These are phyloP conservation scores for Temnothorax longispinosus DNA, from an alignment of 1,140 invertebrate genomes.

Conservation along the genomic window DNA sequence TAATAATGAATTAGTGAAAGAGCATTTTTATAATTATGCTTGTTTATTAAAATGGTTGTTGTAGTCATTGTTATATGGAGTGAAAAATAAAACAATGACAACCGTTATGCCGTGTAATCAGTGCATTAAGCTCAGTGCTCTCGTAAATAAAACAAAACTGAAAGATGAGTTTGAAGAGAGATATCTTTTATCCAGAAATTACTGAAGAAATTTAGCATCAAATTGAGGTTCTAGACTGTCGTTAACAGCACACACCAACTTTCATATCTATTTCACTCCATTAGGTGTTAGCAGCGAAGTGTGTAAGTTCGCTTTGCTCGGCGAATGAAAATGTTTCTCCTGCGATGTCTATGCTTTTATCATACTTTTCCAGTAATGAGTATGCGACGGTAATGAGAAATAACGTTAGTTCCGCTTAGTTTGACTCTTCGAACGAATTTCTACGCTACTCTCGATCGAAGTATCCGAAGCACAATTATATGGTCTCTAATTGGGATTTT, in stretches of 20 bases:
- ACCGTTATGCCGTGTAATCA: conserved; percentile 5
- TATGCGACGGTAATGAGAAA: conserved; percentile 16
- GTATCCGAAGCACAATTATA: conserved; percentile 24
- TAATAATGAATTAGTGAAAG: background rate
- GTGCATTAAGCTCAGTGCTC: conserved; percentile 5
- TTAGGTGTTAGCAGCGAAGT: background rate
- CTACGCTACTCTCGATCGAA: conserved; percentile 14
- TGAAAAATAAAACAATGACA: conserved; percentile 13
- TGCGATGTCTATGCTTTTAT: background rate
- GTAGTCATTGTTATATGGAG: background rate
- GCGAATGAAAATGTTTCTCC: background rate
- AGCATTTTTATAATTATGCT: background rate
- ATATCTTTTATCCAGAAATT: background rate
- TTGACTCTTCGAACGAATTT: conserved; percentile 27
- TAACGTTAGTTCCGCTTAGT: conserved; percentile 33
- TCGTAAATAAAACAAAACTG: conserved; percentile 4
- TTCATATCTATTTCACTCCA: conserved; percentile 18
- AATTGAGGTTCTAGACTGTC: conserved; percentile 1
- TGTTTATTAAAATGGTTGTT: background rate
- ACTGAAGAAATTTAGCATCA: background rate
- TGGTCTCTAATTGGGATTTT: conserved; percentile 32
- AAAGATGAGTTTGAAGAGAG: background rate
- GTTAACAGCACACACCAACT: background rate
- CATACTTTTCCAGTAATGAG: background rate
- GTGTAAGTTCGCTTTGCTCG: background rate